These are phyloP conservation scores for Holocentrus rufus DNA, from an alignment of 2,797 vertebrate species.

Conservation along the genomic window DNA sequence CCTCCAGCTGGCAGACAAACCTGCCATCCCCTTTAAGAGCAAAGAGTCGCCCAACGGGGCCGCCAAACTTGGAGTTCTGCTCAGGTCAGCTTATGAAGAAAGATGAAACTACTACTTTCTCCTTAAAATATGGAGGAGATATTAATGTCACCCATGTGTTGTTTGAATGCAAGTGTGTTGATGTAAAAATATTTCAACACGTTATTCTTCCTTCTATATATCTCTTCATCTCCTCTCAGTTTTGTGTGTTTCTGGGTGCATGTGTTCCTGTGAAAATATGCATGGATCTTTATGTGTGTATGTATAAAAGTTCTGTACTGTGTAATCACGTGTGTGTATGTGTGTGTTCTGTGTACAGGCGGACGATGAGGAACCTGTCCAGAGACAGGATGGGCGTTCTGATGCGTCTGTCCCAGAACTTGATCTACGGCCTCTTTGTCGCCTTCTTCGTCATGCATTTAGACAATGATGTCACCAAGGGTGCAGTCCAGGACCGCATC, in stretches of 20 bases:
- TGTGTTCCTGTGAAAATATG: too few species aligned
- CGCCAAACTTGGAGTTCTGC: constrained; percentile 86
- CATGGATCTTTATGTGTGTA: not conserved
- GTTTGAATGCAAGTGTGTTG: too few species aligned
- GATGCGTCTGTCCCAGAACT: constrained; percentile 95
- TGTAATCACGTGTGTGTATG: not conserved
- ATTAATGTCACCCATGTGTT: too few species aligned
- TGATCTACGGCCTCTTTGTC: constrained; percentile 90
- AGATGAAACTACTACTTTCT: too few species aligned
- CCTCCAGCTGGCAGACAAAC: constrained; percentile 77
- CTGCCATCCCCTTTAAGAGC: constrained; percentile 90
- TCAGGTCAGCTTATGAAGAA: too few species aligned
- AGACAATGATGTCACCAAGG: constrained; percentile 82
- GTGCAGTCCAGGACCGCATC: constrained; percentile 92
- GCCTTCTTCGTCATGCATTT: constrained; percentile 89
- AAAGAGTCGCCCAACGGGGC: constrained; percentile 86
- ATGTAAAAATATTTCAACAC: too few species aligned
- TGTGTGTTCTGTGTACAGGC: constrained; percentile 78
- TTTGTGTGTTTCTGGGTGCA: too few species aligned
- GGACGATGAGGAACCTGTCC: constrained; percentile 87
- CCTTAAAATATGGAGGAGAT: too few species aligned
- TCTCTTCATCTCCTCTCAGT: too few species aligned
- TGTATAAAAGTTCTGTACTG: not conserved
- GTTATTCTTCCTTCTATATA: too few species aligned
- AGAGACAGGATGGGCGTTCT: constrained; percentile 89